Evolutionary conservation across 1,140 invertebrate genomes (phyloP), one percentile per base, ranked within the genome.

Genomic region (Callitettix versicolor): DNA sequence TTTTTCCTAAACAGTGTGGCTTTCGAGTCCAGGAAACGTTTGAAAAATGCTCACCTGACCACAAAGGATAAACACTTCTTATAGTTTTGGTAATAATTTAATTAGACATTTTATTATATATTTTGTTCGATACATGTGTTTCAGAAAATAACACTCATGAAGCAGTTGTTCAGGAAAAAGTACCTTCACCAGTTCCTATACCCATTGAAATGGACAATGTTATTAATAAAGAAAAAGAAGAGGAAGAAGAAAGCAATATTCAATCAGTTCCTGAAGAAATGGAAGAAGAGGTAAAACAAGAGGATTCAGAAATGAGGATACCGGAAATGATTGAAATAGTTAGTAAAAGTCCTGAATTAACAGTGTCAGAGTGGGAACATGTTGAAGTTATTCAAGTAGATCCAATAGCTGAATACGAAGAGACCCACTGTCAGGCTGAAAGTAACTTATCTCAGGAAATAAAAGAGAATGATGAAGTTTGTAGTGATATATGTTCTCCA

Each of bases 261-360:
- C 56, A 62, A 9, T 48, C 58, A 17, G 60, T 60, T 43, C 36
- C 57, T 11, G 63, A 61, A 3, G 63, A 61, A 9, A 44, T 60
- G 1, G 57, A 65, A 26, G 38, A 59, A 17, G 34, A 51, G 1
- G 48, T 59, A 26, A 3, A 3, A 4, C 3, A 30, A 38, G 56
- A 1, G 59, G 60, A 15, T 63, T 18, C 41, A 44, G 59, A 54
- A 40, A 55, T 41, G 56, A 56, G 15, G 43, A 60, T 14, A 58
- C 58, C 15, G 42, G 34, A 54, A 60, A 21, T 30, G 24, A 47
- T 49, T 17, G 4, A 34, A 38, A 41, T 40, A 54, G 49, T 4
- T 21, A 38, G 30, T 21, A 51, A 51, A 20, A 36, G 48, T 51
- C 7, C 48, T 36, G 48, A 51, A 26, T 18, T 38, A n/a, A 38